phyloP scores from a whole-genome alignment of 2,113 vertebrate species.

The Pterocles orientalis region DNA sequence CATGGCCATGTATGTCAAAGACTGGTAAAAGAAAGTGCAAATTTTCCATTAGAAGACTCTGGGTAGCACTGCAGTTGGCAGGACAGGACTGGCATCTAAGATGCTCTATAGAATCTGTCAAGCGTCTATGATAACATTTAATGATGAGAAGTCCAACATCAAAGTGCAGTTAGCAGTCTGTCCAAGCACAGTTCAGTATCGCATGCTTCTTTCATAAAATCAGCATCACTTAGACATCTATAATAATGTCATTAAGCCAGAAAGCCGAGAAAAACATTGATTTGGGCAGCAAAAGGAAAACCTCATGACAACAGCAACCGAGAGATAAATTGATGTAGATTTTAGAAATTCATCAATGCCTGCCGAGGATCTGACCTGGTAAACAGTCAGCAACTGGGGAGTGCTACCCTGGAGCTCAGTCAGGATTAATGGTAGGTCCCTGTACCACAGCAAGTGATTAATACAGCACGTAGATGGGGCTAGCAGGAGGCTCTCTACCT shows the following conservation, averaged over 20 bases:
- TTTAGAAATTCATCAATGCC: background rate
- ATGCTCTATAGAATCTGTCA: background rate
- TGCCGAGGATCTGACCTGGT: background rate
- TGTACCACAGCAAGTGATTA: background rate
- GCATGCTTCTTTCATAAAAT: background rate
- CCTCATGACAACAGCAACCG: background rate
- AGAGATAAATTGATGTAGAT: background rate
- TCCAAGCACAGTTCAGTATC: background rate
- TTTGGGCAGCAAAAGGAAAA: background rate
- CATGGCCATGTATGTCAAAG: background rate
- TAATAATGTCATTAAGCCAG: background rate
- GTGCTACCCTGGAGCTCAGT: background rate
- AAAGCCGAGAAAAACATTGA: background rate
- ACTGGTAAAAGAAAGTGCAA: background rate
- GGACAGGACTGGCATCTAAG: background rate
- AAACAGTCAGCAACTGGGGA: background rate
- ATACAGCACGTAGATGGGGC: background rate
- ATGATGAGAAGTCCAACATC: background rate
- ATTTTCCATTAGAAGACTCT: background rate
- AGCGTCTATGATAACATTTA: background rate
- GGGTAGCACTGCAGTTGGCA: background rate
- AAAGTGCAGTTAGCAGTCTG: background rate
- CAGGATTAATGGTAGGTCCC: background rate
- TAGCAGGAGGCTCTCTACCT: background rate
- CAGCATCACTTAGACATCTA: background rate